A percentile compares a stretch with the other conserved stretches of the same genome.
Evolutionary conservation across 53 echinoderm and acorn worm genomes (phyloP).

Genomic region (Luidia sarsii): DNA sequence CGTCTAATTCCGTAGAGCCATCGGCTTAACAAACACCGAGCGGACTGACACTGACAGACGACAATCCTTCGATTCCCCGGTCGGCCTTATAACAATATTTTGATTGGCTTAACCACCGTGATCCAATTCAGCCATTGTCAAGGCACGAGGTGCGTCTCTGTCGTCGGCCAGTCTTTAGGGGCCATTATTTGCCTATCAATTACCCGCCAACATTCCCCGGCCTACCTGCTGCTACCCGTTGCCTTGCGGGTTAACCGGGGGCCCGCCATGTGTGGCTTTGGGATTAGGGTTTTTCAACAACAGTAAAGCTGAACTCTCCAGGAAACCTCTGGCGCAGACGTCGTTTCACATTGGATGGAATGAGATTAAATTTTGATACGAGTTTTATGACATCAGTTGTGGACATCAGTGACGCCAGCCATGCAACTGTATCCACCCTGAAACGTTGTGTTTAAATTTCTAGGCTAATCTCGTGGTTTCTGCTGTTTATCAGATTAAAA

Average conservation of each 20-base stretch:
- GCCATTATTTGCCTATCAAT: conserved; percentile 36
- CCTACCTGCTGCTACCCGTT: conserved; percentile 5
- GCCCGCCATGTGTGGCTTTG: neutral
- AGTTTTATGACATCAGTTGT: too few relatives aligned
- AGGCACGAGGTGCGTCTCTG: neutral
- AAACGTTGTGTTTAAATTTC: too few relatives aligned
- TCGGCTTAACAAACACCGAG: neutral
- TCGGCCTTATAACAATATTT: conserved; percentile 31
- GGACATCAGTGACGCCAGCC: too few relatives aligned
- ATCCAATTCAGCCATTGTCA: neutral
- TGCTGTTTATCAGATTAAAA: too few relatives aligned
- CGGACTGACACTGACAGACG: neutral
- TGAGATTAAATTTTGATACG: too few relatives aligned
- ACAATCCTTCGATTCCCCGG: neutral
- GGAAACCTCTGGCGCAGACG: too few relatives aligned
- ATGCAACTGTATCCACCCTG: too few relatives aligned
- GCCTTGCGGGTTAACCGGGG: conserved; percentile 8
- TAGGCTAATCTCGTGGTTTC: too few relatives aligned
- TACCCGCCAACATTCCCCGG: conserved; percentile 3
- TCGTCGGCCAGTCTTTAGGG: neutral
- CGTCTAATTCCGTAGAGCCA: too few relatives aligned
- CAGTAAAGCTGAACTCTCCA: too few relatives aligned
- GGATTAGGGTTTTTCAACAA: neutral
- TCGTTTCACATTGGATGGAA: too few relatives aligned
- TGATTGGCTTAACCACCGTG: conserved; percentile 19